These are phyloP conservation scores for Ophion ellenae DNA, from an alignment of 2,888 invertebrate genomes.

Conservation along the genomic window DNA sequence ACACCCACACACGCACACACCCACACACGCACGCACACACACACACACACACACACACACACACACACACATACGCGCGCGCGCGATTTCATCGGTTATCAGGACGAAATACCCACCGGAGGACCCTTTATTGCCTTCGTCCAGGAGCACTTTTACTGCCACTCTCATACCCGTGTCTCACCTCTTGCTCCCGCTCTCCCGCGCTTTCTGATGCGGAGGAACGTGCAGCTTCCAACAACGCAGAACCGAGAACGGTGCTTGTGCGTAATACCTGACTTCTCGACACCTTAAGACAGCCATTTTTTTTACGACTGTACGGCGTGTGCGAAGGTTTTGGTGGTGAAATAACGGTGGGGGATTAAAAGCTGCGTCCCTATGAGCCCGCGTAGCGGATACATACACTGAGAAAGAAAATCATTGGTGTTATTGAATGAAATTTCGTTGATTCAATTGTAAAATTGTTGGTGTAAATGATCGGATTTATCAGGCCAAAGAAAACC, in stretches of 20 bases:
- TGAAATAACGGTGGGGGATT: constrained; percentile 51
- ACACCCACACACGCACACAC: constrained; percentile 59
- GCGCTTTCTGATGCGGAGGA: background rate
- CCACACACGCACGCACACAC: too few species aligned
- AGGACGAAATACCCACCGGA: constrained; percentile 65
- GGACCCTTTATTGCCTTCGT: constrained; percentile 64
- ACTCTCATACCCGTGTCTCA: constrained; percentile 27
- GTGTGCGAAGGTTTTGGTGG: constrained; percentile 19
- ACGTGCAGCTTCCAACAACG: constrained; percentile 18
- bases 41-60: background rate
- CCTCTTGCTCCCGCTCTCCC: constrained; percentile 1
- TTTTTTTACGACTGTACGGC: constrained; percentile 44
- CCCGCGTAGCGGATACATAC: constrained; percentile 14
- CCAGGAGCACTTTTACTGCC: constrained; percentile 65
- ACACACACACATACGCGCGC: constrained; percentile 15
- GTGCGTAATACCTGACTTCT: constrained; percentile 53
- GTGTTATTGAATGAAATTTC: too few species aligned
- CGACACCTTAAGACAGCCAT: constrained; percentile 59
- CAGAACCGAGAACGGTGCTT: background rate
- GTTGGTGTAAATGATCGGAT: too few species aligned
- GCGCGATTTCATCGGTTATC: constrained; percentile 73
- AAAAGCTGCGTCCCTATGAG: constrained; percentile 16
- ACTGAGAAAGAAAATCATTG: background rate
- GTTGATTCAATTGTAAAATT: too few species aligned
- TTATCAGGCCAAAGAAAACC: too few species aligned